Percentiles rank a stretch among this genome's conserved stretches.
Conservation (phyloP, 2,113 vertebrate species). For the Melanocharis versteri region DNA sequence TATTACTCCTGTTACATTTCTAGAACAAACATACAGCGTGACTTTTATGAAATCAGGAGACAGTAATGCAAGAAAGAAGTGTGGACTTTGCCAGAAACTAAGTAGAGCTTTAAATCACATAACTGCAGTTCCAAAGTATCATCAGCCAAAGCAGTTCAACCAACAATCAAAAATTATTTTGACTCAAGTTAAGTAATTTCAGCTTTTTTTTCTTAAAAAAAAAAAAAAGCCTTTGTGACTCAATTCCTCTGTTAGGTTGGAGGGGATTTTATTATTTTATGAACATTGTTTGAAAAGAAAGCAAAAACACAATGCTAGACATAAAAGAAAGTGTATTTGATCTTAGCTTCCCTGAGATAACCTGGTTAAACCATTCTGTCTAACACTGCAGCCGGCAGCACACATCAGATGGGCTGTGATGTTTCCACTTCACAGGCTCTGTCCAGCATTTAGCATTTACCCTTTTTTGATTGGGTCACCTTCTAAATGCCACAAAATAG, state of each 20-base stretch:
- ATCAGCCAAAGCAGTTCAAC: conserved; percentile 42
- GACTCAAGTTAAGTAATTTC: conserved; percentile 50
- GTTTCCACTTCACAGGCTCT: conserved; percentile 71
- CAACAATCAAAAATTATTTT: conserved; percentile 56
- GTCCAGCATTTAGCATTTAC: conserved; percentile 77
- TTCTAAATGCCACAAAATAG: conserved; percentile 89
- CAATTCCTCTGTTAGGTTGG: neutral
- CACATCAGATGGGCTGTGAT: conserved; percentile 74
- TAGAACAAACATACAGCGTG: conserved; percentile 28
- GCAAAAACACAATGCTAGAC: conserved; percentile 58
- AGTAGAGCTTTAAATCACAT: conserved; percentile 43
- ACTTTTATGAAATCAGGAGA: conserved; percentile 31
- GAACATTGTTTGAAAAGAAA: conserved; percentile 64
- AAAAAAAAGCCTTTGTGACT: neutral
- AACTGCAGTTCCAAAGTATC: conserved; percentile 41
- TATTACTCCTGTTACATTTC: neutral
- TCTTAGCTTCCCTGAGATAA: conserved; percentile 70
- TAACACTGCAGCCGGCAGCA: conserved; percentile 49
- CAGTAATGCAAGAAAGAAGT: neutral
- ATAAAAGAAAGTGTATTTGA: conserved; percentile 73
- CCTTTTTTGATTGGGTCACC: conserved; percentile 80
- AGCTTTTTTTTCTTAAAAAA: neutral
- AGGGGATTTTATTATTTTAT: neutral
- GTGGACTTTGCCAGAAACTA: conserved; percentile 22
- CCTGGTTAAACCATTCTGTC: conserved; percentile 66